These are phyloP conservation scores for Scaptodrosophila lebanonensis DNA, from an alignment of 1,140 invertebrate species.

Conservation along the genomic window DNA sequence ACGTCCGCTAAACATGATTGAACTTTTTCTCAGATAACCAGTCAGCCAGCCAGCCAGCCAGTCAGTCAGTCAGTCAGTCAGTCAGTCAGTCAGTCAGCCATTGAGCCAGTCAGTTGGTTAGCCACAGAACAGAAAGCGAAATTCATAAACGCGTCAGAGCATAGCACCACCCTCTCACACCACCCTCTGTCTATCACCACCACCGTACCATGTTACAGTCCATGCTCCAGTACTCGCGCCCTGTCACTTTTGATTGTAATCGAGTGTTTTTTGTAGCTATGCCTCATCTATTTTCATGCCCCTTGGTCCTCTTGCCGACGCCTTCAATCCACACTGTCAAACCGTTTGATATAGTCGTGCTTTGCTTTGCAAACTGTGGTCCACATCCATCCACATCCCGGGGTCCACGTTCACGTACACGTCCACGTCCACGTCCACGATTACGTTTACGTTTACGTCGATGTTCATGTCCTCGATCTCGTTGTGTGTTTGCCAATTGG, in stretches of 20 bases:
- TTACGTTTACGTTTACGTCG: slow-evolving; percentile 14
- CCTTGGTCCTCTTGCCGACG: slow-evolving; percentile 14
- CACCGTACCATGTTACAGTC: slow-evolving; percentile 2
- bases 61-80: no score
- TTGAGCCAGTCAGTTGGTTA: slow-evolving; percentile 7
- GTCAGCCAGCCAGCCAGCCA: no score
- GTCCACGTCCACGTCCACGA: background rate
- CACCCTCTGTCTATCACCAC: background rate
- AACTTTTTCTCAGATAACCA: no score
- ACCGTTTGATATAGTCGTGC: slow-evolving; percentile 69
- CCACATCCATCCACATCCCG: slow-evolving; percentile 11
- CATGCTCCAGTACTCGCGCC: slow-evolving; percentile 19
- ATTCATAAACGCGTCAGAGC: no score
- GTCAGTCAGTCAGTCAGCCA: no score
- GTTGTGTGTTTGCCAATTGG: slow-evolving; percentile 65
- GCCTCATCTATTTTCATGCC: background rate
- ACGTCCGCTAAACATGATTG: no score
- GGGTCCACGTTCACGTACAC: slow-evolving; percentile 3
- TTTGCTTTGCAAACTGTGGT: slow-evolving; percentile 56
- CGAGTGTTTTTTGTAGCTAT: slow-evolving; percentile 54
- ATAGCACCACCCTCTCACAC: no score
- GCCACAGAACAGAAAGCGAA: slow-evolving; percentile 36
- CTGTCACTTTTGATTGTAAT: slow-evolving; percentile 75
- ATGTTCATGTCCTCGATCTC: slow-evolving; percentile 9
- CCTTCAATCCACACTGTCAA: slow-evolving; percentile 40